Conservation (phyloP, 2,888 invertebrate species). For the Punctoribates punctum region DNA sequence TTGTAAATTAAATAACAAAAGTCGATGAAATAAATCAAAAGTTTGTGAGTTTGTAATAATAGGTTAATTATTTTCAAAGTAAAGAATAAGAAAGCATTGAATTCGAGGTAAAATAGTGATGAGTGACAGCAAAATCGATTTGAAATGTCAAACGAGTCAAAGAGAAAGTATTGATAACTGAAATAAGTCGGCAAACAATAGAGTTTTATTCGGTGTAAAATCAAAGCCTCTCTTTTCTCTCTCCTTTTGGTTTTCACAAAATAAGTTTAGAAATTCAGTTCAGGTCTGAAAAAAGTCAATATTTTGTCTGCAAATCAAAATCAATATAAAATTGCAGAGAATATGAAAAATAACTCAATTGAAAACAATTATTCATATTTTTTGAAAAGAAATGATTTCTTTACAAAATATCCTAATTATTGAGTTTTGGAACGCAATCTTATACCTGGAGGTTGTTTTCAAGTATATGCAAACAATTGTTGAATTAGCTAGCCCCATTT, state of each 20-base stretch:
- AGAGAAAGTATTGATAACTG: not conserved
- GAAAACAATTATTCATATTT: not conserved
- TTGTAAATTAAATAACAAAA: not conserved
- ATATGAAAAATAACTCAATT: not conserved
- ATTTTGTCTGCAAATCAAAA: slow-evolving; percentile 15
- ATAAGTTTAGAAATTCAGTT: slow-evolving; percentile 14
- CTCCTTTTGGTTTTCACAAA: not conserved
- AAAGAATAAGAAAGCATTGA: not conserved
- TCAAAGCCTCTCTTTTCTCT: not conserved
- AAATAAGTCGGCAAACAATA: slow-evolving; percentile 7
- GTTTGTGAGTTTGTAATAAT: not conserved
- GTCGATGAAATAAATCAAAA: not conserved
- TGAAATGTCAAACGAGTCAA: not conserved
- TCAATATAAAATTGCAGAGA: not conserved
- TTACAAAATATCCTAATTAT: not conserved
- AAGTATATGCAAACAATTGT: no score
- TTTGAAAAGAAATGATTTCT: not conserved
- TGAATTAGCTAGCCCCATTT: no score
- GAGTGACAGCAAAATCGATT: not conserved
- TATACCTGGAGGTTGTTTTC: no score
- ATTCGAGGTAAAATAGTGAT: not conserved
- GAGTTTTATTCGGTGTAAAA: slow-evolving; percentile 18
- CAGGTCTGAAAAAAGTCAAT: slow-evolving; percentile 21
- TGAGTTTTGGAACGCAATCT: not conserved
- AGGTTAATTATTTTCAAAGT: not conserved